Percentiles rank a stretch among this genome's conserved stretches.
phyloP scores from a whole-genome alignment of 35 echinoderm and acorn worm genomes.

The Patiria miniata region DNA sequence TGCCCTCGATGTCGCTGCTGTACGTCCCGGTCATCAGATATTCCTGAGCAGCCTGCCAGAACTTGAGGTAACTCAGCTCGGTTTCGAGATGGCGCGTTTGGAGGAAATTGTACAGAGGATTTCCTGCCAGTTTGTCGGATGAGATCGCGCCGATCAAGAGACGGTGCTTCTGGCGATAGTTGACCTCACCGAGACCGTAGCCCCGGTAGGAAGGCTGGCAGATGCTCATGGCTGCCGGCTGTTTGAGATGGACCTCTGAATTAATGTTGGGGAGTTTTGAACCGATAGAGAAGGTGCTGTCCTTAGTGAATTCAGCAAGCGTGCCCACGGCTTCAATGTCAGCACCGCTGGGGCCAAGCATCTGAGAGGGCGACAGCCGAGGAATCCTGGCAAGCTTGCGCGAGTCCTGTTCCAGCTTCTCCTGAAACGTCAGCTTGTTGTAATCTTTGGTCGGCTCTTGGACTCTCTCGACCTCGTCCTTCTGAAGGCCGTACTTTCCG shows the following conservation, averaged over 20 bases:
- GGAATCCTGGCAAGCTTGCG: conserved; percentile 23
- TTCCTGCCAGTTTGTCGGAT: conserved; percentile 77
- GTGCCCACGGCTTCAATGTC: not conserved
- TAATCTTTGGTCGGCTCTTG: conserved; percentile 24
- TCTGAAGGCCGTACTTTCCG: not conserved
- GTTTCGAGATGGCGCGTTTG: conserved; percentile 15
- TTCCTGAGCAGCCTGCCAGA: conserved; percentile 84
- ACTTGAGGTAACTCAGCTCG: conserved; percentile 65
- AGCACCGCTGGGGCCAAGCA: not conserved
- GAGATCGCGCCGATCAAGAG: conserved; percentile 56
- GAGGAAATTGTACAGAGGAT: conserved; percentile 77
- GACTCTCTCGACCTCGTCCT: not conserved
- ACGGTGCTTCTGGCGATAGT: conserved; percentile 45
- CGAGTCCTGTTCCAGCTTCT: conserved; percentile 49
- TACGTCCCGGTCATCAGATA: conserved; percentile 37
- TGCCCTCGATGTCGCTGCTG: conserved; percentile 38
- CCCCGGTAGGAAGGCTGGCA: conserved; percentile 47
- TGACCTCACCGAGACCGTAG: conserved; percentile 53
- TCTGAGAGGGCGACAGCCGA: conserved; percentile 3
- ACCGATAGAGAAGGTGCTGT: conserved; percentile 8
- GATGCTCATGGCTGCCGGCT: conserved; percentile 3
- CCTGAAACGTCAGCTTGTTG: conserved; percentile 45
- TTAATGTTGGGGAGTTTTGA: conserved; percentile 24
- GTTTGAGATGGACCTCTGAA: not conserved
- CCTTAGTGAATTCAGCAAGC: not conserved